These are phyloP conservation scores for Sardina pilchardus DNA, from an alignment of 2,113 vertebrate genomes.

Conservation along the genomic window DNA sequence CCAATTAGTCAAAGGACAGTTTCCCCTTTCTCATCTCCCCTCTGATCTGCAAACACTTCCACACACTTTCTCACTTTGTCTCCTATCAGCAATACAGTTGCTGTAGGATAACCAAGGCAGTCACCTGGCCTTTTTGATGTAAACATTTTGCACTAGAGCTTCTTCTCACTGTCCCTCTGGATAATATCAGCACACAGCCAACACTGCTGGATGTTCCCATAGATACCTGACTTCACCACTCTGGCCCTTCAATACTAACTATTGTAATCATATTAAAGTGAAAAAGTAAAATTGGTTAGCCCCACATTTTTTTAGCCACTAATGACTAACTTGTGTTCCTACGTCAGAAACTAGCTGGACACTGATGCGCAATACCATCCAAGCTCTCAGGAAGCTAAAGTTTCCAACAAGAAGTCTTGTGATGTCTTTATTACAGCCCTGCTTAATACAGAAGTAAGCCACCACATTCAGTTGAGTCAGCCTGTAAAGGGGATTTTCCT, in stretches of 20 bases:
- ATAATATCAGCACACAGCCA: not conserved
- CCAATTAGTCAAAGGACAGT: not conserved
- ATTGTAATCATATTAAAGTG: not conserved
- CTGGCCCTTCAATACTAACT: not conserved
- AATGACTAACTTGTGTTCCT: slow-evolving; percentile 11
- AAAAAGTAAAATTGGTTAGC: slow-evolving; percentile 13
- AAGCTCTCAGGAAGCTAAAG: slow-evolving; percentile 11
- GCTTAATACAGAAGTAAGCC: not conserved
- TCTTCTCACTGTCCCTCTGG: not conserved
- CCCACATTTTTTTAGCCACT: not conserved
- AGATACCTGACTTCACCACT: not conserved
- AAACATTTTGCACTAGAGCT: not conserved
- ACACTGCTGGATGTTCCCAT: not conserved
- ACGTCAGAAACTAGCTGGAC: not conserved
- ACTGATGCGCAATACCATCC: not conserved
- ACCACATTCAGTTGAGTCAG: slow-evolving; percentile 7
- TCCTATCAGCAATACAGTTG: not conserved
- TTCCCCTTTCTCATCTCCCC: not conserved
- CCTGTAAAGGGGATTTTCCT: not conserved
- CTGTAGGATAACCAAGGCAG: not conserved
- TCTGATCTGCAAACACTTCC: not conserved
- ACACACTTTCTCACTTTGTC: not conserved
- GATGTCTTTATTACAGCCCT: not conserved
- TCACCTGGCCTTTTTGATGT: not conserved
- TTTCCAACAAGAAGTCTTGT: slow-evolving; percentile 5